A percentile compares a stretch with the other conserved stretches of the same genome.
Conservation (phyloP, 2,797 vertebrate species). For the Synaphobranchus kaupii region DNA sequence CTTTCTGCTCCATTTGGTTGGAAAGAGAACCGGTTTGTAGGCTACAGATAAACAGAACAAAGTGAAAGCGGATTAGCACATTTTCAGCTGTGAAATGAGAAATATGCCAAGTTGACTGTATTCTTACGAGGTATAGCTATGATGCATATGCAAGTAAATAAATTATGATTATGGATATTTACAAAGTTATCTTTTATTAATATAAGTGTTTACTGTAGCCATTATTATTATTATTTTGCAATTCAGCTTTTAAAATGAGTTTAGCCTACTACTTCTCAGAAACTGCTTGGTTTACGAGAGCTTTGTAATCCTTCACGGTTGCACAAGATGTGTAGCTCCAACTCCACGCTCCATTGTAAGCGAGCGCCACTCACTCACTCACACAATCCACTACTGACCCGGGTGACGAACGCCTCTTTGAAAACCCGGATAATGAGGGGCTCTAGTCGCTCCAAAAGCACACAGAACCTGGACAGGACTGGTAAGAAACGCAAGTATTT, state of each 20-base stretch:
- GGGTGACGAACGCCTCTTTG: constrained; percentile 10
- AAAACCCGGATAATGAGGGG: constrained; percentile 72
- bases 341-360: not conserved
- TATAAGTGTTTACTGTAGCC: not conserved
- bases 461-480: constrained; percentile 57
- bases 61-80: not conserved
- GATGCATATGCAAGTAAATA: not conserved
- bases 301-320: not conserved
- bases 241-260: not conserved
- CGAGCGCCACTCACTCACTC: not conserved
- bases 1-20: not conserved
- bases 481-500: constrained; percentile 62
- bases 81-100: not conserved
- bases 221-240: not conserved
- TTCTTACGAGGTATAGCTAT: not conserved
- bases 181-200: not conserved
- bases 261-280: not conserved
- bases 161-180: not conserved
- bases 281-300: not conserved
- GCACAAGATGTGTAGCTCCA: constrained; percentile 4
- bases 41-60: not conserved
- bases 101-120: not conserved
- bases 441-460: constrained; percentile 63
- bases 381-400: not conserved
- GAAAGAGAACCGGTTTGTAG: not conserved